phyloP scores from a whole-genome alignment of 2,113 vertebrate species.

The Pelobates fuscus region DNA sequence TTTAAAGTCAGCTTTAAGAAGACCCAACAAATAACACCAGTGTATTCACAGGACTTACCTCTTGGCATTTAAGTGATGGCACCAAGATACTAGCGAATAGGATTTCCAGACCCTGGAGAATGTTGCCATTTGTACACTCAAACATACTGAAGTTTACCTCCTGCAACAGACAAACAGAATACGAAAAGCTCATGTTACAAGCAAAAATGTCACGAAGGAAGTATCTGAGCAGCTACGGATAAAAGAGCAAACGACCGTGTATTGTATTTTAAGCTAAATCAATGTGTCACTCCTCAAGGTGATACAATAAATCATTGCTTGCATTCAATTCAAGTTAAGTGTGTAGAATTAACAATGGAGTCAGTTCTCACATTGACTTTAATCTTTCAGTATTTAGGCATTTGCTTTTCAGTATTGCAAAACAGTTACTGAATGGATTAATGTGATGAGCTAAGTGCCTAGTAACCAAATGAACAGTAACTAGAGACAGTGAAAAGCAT shows the following conservation, averaged over 20 bases:
- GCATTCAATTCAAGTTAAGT: neutral
- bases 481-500: neutral
- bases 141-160: slow-evolving; percentile 74
- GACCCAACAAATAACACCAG: no score
- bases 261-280: neutral
- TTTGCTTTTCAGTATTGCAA: neutral
- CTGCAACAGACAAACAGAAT: slow-evolving; percentile 53
- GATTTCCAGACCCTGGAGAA: slow-evolving; percentile 71
- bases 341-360: neutral
- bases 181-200: neutral
- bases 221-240: slow-evolving; percentile 12
- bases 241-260: neutral
- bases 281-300: neutral
- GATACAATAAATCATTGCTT: neutral
- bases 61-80: slow-evolving; percentile 72
- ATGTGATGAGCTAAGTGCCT: neutral
- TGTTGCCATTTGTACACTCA: slow-evolving; percentile 64
- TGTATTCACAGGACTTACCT: no score
- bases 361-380: neutral
- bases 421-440: neutral
- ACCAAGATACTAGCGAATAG: slow-evolving; percentile 72
- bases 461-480: neutral
- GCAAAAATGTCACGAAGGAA: neutral
- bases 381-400: neutral
- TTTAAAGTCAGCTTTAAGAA: no score